Base-by-base conservation (phyloP, 2,888 invertebrate genomes). In the Zonitis immaculata region DNA sequence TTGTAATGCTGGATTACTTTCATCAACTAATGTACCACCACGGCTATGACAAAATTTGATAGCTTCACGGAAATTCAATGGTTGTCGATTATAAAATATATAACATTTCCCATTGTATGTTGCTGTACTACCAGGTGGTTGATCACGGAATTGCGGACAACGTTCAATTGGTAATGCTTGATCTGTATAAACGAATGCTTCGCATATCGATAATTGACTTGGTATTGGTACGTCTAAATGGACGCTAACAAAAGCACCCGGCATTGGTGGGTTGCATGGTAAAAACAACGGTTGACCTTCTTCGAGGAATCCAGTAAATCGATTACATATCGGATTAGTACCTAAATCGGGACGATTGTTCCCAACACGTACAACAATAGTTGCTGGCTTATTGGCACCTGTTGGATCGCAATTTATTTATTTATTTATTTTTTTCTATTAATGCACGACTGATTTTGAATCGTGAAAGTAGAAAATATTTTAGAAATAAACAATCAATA, bases 21-120 rank as follows among this genome's bases (percentile, higher is more conserved):
- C 94, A 68, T 93, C 91, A 4, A 95, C 89, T 27, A 95, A 76
- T 0, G 91, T 88, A 0, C 93, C 73, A 3, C 91, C 92, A 11
- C 93, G 81, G 0, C 84, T 80, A 32, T 87, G 83, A 69, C 95
- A 95, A 75, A 90, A 91, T 0, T 83, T 79, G 7, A 91, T 76
- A 0, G 94, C 87, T 47, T 92, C 91, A 44, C 87, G 80, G 76
- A 94, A 91, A 63, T 82, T 84, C 58, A 88, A 74, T 0, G 91
- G 92, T 69, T 93, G 91, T 9, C 90, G 80, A 71, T 91, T 91
- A 77, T 95, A 93, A 79, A 95, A 95, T 56, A 93, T 91, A 76
- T 95, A 95, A 72, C 95, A 95, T 77, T 94, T 95, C 56, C 95
- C 94, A 67, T 95, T 94, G 78, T 95, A 95, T 0, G 94, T 94